These are phyloP conservation scores for Agrotis exclamationis DNA, from an alignment of 2,888 invertebrate species.

Conservation along the genomic window DNA sequence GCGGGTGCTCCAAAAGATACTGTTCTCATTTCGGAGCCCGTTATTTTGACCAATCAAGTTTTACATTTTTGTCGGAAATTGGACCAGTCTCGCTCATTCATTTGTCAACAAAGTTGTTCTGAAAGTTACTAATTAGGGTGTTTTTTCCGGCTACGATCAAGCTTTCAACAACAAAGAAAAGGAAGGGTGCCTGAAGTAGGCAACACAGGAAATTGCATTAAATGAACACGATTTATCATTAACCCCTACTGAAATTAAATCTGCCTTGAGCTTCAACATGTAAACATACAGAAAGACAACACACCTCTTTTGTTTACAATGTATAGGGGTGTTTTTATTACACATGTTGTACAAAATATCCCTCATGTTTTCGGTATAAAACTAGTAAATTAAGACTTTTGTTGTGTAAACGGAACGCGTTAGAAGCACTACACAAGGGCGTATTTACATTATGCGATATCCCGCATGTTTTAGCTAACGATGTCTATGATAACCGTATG, in stretches of 20 bases:
- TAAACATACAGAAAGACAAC: constrained; percentile 6
- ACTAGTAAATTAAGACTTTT: constrained; percentile 31
- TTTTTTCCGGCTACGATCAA: constrained; percentile 6
- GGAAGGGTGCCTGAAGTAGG: not conserved
- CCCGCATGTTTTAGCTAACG: constrained; percentile 59
- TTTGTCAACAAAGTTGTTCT: constrained; percentile 16
- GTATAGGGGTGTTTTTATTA: constrained; percentile 37
- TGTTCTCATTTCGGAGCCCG: constrained; percentile 46
- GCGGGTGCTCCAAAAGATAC: constrained; percentile 25
- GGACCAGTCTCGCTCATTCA: constrained; percentile 10
- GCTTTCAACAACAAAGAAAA: constrained; percentile 10
- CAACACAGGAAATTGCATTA: not conserved
- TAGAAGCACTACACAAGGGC: constrained; percentile 39
- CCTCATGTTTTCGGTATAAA: constrained; percentile 33
- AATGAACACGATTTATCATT: not conserved
- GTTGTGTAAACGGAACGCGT: constrained; percentile 33
- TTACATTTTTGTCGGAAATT: constrained; percentile 19
- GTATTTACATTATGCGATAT: constrained; percentile 53
- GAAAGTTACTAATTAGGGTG: constrained; percentile 18
- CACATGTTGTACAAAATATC: constrained; percentile 25
- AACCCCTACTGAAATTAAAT: constrained; percentile 8
- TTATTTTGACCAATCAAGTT: constrained; percentile 54
- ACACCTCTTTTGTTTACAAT: constrained; percentile 35
- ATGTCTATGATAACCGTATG: constrained; percentile 57
- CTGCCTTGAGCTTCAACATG: constrained; percentile 5